Conservation (phyloP, 2,888 invertebrate species). For the Volucella inflata region DNA sequence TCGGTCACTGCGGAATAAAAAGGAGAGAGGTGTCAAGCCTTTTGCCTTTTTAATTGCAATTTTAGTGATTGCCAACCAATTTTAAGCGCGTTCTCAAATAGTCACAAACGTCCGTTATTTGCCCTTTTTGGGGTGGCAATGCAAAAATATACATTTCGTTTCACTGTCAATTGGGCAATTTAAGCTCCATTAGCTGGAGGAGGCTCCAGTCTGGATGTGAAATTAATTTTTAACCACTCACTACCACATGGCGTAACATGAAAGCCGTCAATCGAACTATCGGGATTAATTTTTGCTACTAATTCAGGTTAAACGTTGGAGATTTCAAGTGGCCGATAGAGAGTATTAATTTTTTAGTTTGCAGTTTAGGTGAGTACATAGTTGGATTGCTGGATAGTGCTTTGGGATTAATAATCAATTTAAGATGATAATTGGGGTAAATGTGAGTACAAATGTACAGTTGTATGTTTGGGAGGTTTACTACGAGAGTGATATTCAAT, state of each 20-base stretch:
- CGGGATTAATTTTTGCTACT: conserved; percentile 33
- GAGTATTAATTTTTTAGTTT: conserved; percentile 17
- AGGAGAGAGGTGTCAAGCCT: conserved; percentile 1
- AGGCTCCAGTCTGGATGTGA: conserved; percentile 9
- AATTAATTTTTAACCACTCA: conserved; percentile 63
- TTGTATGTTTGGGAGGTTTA: no score
- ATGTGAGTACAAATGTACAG: no score
- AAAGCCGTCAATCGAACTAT: neutral
- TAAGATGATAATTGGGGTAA: neutral
- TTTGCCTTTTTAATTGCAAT: conserved; percentile 56
- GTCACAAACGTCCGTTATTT: conserved; percentile 51
- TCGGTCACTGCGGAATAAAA: neutral
- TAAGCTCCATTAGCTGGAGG: conserved; percentile 51
- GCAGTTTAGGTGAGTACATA: neutral
- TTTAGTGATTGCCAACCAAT: conserved; percentile 54
- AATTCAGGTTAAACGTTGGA: conserved; percentile 28
- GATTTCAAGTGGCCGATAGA: conserved; percentile 22
- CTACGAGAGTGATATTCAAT: no score
- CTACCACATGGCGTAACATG: conserved; percentile 29
- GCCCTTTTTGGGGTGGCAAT: conserved; percentile 57
- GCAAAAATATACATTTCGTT: conserved; percentile 41
- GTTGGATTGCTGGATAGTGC: neutral
- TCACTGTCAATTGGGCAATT: conserved; percentile 58
- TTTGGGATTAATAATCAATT: conserved; percentile 4
- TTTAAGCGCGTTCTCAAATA: conserved; percentile 16